These are phyloP conservation scores for Bubo blakistoni DNA, from an alignment of 2,113 vertebrate genomes.

Conservation along the genomic window DNA sequence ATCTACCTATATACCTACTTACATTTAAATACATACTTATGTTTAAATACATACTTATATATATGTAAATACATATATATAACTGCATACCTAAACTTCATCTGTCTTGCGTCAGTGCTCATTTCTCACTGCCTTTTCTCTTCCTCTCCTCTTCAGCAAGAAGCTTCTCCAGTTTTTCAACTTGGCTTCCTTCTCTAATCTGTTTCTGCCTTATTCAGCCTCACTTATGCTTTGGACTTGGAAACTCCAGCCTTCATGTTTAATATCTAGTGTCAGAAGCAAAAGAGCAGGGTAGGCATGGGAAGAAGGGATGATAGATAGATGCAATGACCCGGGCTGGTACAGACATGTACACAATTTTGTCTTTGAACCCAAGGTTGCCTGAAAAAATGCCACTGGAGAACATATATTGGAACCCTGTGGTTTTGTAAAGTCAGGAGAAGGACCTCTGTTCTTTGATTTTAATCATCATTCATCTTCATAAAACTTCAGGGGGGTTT, in stretches of 20 bases:
- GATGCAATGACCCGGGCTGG: background rate
- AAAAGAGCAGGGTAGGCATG: background rate
- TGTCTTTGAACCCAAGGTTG: background rate
- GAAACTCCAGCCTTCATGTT: background rate
- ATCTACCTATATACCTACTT: no score
- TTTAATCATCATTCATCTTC: constrained; percentile 42
- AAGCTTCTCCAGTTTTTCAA: background rate
- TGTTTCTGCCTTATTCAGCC: background rate
- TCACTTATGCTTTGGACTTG: background rate
- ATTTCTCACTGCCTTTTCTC: background rate
- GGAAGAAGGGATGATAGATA: background rate
- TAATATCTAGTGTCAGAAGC: background rate
- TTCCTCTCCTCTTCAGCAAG: background rate
- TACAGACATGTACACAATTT: background rate
- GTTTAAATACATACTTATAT: background rate
- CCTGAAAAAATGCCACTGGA: background rate
- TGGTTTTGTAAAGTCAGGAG: background rate
- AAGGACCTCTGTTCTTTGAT: background rate
- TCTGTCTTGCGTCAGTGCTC: background rate
- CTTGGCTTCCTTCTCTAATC: background rate
- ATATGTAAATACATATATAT: background rate
- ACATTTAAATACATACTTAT: background rate
- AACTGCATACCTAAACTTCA: background rate
- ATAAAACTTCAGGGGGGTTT: constrained; percentile 35
- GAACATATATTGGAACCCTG: background rate